Base-by-base conservation (phyloP, 1,140 invertebrate species). In the Lepidurus couesii region DNA sequence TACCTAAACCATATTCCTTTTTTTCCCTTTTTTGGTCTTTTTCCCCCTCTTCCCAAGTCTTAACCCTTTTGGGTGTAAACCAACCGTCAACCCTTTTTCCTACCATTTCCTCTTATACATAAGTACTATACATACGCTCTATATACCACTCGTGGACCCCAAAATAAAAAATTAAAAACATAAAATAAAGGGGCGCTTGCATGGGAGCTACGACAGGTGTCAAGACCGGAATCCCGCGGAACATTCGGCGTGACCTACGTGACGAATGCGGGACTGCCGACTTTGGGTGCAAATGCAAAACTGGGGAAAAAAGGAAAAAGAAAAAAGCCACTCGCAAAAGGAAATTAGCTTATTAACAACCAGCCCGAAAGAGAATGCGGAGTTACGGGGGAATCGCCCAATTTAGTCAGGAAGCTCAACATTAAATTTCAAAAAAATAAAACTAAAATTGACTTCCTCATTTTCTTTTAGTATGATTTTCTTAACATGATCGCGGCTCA, bases 181-280 rank as follows among this genome's bases (percentile, higher is more conserved):
- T 26, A 26, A 26, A 26, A 26, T 26, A 26, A 4, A 34, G 34
- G 34, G 2, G 2, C 34, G 34, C 34, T 65, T 21, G 53, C 53
- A 65, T 16, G 53, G 21, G 53, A 65, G 53, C 53, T 65, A 65
- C 53, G 53, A 65, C 53, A 65, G 53, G 53, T 65, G 53, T 65
- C 53, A 65, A 65, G 53, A 65, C 53, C 53, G 53, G 53, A 65
- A 65, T 65, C 53, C 53, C 53, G n/a, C 53, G 53, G 53, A 65
- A 65, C 53, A 65, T 65, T n/a, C 53, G 21, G 16, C 53, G 53
- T 65, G 53, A 65, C 53, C 53, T 21, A n/a, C 9, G 53, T 65
- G 53, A 65, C 53, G 53, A 65, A 65, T 65, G 16, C 16, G 53
- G 21, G 53, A 13, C 5, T n/a, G 53, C 21, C 21, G 21, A 65